A percentile compares a stretch with the other conserved stretches of the same genome.
These are phyloP conservation scores for Orycteropus afer DNA, from an alignment of 2,113 vertebrate species.

Conservation along the genomic window DNA sequence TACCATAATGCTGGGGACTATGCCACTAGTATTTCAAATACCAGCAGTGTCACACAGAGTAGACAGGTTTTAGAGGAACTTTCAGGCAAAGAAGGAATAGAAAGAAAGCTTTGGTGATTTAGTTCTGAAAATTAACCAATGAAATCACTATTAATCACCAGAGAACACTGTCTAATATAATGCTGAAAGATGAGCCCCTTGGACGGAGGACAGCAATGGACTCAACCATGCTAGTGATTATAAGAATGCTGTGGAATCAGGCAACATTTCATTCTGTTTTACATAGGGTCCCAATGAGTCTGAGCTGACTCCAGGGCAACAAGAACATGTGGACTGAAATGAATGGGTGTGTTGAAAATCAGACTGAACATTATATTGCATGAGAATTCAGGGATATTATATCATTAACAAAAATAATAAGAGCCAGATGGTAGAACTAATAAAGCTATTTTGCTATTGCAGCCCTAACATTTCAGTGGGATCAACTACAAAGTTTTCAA, in stretches of 20 bases:
- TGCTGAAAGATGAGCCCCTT: background rate
- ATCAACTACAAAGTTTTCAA: background rate
- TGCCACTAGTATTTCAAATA: background rate
- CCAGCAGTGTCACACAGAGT: background rate
- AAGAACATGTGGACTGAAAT: background rate
- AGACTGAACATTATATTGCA: background rate
- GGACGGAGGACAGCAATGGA: background rate
- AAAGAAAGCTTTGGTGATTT: background rate
- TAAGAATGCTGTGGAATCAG: background rate
- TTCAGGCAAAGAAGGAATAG: background rate
- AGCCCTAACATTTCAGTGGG: background rate
- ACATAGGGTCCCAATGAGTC: background rate
- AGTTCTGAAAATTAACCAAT: background rate
- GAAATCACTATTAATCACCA: background rate
- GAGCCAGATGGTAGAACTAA: background rate
- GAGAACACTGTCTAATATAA: background rate
- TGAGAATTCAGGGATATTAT: background rate
- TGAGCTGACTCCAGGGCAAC: background rate
- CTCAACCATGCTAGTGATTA: background rate
- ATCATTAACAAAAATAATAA: background rate
- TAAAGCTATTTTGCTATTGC: background rate
- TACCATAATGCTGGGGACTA: background rate
- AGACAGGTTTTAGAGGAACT: background rate
- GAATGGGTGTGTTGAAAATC: background rate
- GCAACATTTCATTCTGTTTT: background rate